phyloP scores from a whole-genome alignment of 2,113 vertebrate genomes.

The Pogona vitticeps region DNA sequence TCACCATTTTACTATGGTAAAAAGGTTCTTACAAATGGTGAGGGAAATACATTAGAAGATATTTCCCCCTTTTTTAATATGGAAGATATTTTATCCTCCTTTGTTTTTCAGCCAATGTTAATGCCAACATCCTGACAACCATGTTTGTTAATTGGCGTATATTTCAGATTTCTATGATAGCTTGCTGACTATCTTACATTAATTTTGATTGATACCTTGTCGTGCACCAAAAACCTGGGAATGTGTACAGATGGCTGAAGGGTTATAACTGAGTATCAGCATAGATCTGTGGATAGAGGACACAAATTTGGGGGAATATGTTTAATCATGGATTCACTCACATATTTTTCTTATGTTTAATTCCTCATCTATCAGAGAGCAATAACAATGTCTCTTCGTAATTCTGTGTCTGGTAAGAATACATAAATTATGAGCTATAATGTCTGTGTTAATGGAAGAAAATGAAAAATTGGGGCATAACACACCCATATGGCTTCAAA shows the following conservation, averaged over 20 bases:
- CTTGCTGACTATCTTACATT: conserved; percentile 11
- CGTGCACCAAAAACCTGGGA: conserved; percentile 3
- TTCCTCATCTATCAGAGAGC: background rate
- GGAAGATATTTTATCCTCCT: background rate
- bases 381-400: background rate
- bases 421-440: background rate
- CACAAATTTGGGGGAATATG: background rate
- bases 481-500: background rate
- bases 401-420: background rate
- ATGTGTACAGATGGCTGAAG: conserved; percentile 5
- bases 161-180: background rate
- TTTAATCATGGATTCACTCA: background rate
- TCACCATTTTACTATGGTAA: no score
- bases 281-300: background rate
- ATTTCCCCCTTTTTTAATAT: conserved; percentile 1
- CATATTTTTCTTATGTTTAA: background rate
- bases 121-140: conserved; percentile 9
- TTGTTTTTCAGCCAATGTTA: background rate
- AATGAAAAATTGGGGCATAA: background rate
- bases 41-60: background rate
- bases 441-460: background rate
- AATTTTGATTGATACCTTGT: background rate
- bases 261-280: background rate
- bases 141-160: conserved; percentile 2
- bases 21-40: background rate